A percentile compares a stretch with the other conserved stretches of the same genome.
These are phyloP conservation scores for Heliconius nattereri DNA, from an alignment of 1,140 invertebrate species.

Conservation along the genomic window DNA sequence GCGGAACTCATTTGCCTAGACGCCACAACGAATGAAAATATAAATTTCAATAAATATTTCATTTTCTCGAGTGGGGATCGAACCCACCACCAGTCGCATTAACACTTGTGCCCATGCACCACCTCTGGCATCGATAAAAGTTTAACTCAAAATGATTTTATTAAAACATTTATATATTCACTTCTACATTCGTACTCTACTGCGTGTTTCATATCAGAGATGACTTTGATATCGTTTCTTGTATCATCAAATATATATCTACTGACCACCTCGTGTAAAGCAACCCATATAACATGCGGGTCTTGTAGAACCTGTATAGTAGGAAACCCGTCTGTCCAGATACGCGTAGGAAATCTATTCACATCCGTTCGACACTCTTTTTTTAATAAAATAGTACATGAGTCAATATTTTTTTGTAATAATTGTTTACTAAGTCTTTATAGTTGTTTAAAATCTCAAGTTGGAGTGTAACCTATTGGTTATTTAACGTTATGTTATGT, in stretches of 20 bases:
- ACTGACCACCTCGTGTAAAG: constrained; percentile 19
- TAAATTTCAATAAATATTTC: no score
- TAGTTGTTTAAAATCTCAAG: no score
- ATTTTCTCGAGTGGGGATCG: no score
- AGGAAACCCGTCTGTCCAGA: constrained; percentile 41
- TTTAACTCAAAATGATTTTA: no score
- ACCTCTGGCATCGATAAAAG: no score
- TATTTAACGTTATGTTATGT: no score
- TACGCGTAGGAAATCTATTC: constrained; percentile 41
- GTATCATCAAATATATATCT: neutral
- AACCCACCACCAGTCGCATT: no score
- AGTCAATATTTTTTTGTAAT: neutral
- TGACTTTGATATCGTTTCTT: neutral
- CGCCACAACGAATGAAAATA: no score
- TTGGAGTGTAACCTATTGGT: no score
- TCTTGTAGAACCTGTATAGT: constrained; percentile 55
- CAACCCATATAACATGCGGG: constrained; percentile 34
- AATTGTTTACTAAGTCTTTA: neutral
- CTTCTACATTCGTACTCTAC: neutral
- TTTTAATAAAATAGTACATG: constrained; percentile 27
- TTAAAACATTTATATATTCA: neutral
- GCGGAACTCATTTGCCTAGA: no score
- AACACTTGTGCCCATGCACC: no score
- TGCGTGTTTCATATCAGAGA: neutral
- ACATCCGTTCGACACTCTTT: constrained; percentile 38